phyloP scores from a whole-genome alignment of 2,888 invertebrate species.

The Drosophila gaucha region DNA sequence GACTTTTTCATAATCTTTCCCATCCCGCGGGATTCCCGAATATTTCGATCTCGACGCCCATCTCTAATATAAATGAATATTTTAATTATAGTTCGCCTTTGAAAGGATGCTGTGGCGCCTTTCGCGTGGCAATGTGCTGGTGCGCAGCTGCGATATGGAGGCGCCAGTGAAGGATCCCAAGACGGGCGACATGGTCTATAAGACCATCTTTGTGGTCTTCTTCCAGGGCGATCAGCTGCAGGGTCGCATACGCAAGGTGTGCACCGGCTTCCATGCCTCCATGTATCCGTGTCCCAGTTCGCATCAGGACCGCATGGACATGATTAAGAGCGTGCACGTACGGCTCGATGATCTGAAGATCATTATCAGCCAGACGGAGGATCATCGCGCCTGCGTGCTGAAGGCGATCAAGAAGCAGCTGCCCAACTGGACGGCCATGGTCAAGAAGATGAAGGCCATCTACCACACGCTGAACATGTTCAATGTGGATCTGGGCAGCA shows the following conservation, averaged over 20 bases:
- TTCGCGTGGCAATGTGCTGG: constrained; percentile 93
- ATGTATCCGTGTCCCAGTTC: constrained; percentile 94
- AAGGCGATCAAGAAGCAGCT: constrained; percentile 92
- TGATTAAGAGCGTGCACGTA: constrained; percentile 92
- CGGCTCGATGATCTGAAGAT: constrained; percentile 92
- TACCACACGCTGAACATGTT: constrained; percentile 96
- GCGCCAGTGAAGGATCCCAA: constrained; percentile 90
- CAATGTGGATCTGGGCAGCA: constrained; percentile 95
- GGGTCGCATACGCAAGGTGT: constrained; percentile 92
- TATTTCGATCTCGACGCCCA: too few relatives aligned
- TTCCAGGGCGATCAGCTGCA: constrained; percentile 94
- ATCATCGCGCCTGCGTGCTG: constrained; percentile 92
- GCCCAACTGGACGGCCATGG: constrained; percentile 92
- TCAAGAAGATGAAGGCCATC: constrained; percentile 95
- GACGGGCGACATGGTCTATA: constrained; percentile 89
- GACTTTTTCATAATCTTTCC: too few relatives aligned
- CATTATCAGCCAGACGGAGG: constrained; percentile 92
- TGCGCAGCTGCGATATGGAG: constrained; percentile 91
- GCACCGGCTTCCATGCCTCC: constrained; percentile 93
- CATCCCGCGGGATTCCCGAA: too few relatives aligned
- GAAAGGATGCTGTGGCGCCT: constrained; percentile 95
- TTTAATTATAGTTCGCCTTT: constrained; percentile 90
- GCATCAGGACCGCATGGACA: constrained; percentile 90
- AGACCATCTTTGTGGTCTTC: constrained; percentile 92
- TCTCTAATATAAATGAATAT: too few relatives aligned